Conservation (phyloP, 2,113 vertebrate genomes). For the Bubalus kerabau region DNA sequence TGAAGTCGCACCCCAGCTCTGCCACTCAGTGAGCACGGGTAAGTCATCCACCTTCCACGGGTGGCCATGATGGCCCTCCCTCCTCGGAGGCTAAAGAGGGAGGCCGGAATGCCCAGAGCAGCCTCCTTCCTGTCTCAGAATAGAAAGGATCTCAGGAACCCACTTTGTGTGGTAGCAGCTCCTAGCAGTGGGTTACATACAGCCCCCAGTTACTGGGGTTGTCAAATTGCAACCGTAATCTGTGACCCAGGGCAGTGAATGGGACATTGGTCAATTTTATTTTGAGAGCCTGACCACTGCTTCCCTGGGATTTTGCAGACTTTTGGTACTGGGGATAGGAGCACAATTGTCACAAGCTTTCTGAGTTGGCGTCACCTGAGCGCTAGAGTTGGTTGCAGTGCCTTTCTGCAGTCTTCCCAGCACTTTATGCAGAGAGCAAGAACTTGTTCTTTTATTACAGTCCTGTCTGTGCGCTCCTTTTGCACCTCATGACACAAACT, state of each 20-base stretch:
- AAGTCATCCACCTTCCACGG: conserved; percentile 71
- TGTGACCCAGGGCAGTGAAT: conserved; percentile 20
- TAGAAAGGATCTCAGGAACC: conserved; percentile 50
- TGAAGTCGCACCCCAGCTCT: conserved; percentile 76
- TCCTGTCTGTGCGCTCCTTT: neutral
- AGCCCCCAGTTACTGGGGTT: neutral
- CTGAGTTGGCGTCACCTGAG: conserved; percentile 38
- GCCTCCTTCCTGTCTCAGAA: conserved; percentile 52
- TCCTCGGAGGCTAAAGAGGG: conserved; percentile 63
- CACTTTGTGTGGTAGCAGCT: conserved; percentile 31
- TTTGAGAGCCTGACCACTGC: neutral
- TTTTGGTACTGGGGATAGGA: neutral
- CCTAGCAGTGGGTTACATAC: conserved; percentile 30
- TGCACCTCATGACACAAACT: conserved; percentile 32
- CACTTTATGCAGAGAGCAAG: neutral
- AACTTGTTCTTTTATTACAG: neutral
- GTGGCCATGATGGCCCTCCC: conserved; percentile 70
- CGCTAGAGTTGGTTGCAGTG: neutral
- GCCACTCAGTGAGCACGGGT: conserved; percentile 74
- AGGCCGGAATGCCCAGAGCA: conserved; percentile 52
- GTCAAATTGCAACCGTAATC: neutral
- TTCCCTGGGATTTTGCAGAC: conserved; percentile 23
- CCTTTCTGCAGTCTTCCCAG: conserved; percentile 29
- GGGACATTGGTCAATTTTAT: conserved; percentile 17
- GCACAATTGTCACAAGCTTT: neutral